Conservation (phyloP, 2,888 invertebrate genomes). For the Malacosoma neustria region DNA sequence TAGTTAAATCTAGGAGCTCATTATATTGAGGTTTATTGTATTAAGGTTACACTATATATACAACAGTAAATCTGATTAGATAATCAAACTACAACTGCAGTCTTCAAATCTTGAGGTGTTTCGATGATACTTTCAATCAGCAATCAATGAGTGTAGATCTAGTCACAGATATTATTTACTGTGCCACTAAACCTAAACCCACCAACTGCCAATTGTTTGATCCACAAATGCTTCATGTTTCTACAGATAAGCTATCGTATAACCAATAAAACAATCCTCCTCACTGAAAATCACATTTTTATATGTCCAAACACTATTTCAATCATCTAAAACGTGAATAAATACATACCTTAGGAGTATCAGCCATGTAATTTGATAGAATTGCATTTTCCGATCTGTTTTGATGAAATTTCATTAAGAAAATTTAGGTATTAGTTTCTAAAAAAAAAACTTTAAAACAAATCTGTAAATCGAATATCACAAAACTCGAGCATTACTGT, state of each 20-base stretch:
- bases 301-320: no score
- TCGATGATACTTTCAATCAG: conserved; percentile 25
- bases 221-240: neutral
- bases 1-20: no score
- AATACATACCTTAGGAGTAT: conserved; percentile 50
- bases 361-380: conserved; percentile 55
- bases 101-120: neutral
- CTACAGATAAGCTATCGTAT: neutral
- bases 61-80: no score
- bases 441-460: no score
- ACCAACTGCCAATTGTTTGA: conserved; percentile 48
- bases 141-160: conserved; percentile 93
- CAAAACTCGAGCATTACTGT: conserved; percentile 12
- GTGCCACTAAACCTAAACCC: conserved; percentile 84
- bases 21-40: no score
- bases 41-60: no score
- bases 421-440: no score
- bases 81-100: no score
- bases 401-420: no score
- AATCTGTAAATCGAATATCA: no score
- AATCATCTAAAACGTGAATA: no score
- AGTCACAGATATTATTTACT: conserved; percentile 79
- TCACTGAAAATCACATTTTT: no score
- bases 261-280: neutral
- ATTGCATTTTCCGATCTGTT: conserved; percentile 59